Percentiles rank a stretch among this genome's conserved stretches.
phyloP scores from a whole-genome alignment of 2,797 vertebrate genomes.

The Hoplostethus atlanticus region DNA sequence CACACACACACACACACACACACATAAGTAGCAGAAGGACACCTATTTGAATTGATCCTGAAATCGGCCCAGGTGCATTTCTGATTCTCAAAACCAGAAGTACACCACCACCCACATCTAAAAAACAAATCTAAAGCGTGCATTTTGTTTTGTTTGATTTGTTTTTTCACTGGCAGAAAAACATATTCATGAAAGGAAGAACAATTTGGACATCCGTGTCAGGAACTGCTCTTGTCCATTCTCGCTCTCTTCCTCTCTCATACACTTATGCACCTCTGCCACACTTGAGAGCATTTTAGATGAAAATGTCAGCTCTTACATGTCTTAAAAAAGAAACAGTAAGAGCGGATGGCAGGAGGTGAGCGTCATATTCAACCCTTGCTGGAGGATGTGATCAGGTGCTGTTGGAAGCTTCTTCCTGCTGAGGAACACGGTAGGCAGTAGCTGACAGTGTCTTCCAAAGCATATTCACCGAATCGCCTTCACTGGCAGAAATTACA shows the following conservation, averaged over 20 bases:
- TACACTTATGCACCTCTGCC: conserved; percentile 18
- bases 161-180: not conserved
- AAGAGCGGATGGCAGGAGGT: conserved; percentile 33
- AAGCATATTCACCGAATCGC: not conserved
- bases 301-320: conserved; percentile 48
- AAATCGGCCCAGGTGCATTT: too few species aligned
- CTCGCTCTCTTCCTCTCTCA: conserved; percentile 6
- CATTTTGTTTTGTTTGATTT: too few species aligned
- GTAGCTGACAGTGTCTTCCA: conserved; percentile 43
- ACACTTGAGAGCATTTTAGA: conserved; percentile 37
- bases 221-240: conserved; percentile 10
- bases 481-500: not conserved
- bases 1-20: not conserved
- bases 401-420: conserved; percentile 59
- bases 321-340: conserved; percentile 53
- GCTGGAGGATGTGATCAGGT: conserved; percentile 46
- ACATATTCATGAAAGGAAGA: not conserved
- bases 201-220: conserved; percentile 18
- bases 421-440: conserved; percentile 59
- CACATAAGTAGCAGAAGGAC: not conserved
- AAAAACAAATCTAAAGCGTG: not conserved
- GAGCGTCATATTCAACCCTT: conserved; percentile 32
- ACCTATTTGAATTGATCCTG: not conserved
- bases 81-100: not conserved
- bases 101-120: not conserved